phyloP scores from a whole-genome alignment of 2,888 invertebrate species.

The Plebejus anna region DNA sequence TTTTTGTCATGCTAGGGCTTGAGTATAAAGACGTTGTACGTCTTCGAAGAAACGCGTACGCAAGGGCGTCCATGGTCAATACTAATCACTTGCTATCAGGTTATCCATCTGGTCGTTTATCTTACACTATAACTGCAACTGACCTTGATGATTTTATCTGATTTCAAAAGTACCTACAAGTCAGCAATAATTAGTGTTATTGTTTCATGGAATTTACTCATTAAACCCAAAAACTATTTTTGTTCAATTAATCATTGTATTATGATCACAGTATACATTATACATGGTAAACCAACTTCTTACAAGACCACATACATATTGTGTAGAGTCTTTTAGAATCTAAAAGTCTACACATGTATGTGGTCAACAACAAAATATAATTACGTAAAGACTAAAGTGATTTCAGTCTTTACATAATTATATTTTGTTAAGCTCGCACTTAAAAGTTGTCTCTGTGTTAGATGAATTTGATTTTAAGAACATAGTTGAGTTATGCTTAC shows the following conservation, averaged over 20 bases:
- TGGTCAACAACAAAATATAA: too few species aligned
- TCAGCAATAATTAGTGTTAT: not conserved
- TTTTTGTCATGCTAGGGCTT: too few species aligned
- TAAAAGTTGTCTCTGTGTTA: too few species aligned
- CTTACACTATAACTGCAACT: not conserved
- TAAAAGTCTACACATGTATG: too few species aligned
- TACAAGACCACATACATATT: too few species aligned
- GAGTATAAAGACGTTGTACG: too few species aligned
- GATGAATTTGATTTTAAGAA: too few species aligned
- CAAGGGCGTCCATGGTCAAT: not conserved
- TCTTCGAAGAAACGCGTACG: not conserved
- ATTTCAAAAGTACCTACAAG: conserved; percentile 5
- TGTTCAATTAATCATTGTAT: not conserved
- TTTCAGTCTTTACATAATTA: too few species aligned
- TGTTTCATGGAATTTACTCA: not conserved
- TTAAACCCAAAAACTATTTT: not conserved
- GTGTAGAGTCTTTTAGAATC: too few species aligned
- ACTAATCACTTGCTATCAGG: not conserved
- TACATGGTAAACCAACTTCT: too few species aligned
- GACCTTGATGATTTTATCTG: not conserved
- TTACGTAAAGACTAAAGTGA: too few species aligned
- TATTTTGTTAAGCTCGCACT: not conserved
- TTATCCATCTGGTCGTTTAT: not conserved
- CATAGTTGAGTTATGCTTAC: not conserved
- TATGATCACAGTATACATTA: not conserved